Evolutionary conservation across 1,140 invertebrate genomes (phyloP).

Genomic region (Drosophila bocqueti): DNA sequence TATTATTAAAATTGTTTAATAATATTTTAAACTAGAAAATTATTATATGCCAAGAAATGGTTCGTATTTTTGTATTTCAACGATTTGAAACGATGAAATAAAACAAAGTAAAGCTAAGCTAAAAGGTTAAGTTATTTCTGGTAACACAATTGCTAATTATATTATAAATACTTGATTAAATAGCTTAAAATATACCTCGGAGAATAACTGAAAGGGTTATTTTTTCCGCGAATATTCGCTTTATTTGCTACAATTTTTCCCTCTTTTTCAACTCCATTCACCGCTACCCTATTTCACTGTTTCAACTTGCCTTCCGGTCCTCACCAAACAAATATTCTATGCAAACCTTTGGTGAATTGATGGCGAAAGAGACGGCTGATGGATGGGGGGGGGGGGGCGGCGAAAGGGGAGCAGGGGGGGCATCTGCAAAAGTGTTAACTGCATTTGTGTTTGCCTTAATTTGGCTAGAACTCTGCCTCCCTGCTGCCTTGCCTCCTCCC

Average conservation of each 20-base stretch:
- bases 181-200: background rate
- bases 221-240: slow-evolving; percentile 3
- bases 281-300: slow-evolving; percentile 18
- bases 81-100: background rate
- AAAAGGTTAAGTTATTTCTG: too few relatives aligned
- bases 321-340: slow-evolving; percentile 44
- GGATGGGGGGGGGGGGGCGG: background rate
- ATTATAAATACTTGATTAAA: background rate
- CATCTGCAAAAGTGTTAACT: slow-evolving; percentile 34
- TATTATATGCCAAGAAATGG: background rate
- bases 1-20: too few relatives aligned
- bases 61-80: background rate
- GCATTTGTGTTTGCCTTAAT: slow-evolving; percentile 55
- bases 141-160: background rate
- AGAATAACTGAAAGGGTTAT: background rate
- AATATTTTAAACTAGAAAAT: background rate
- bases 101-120: background rate
- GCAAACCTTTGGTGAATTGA: slow-evolving; percentile 45
- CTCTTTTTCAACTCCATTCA: background rate
- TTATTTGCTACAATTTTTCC: background rate
- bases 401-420: background rate
- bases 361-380: background rate
- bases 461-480: slow-evolving; percentile 22
- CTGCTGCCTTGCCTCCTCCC: background rate
- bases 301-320: slow-evolving; percentile 47